Percentiles rank a stretch among this genome's conserved stretches.
phyloP scores from a whole-genome alignment of 1,140 invertebrate genomes.

The Choristoneura fumiferana region DNA sequence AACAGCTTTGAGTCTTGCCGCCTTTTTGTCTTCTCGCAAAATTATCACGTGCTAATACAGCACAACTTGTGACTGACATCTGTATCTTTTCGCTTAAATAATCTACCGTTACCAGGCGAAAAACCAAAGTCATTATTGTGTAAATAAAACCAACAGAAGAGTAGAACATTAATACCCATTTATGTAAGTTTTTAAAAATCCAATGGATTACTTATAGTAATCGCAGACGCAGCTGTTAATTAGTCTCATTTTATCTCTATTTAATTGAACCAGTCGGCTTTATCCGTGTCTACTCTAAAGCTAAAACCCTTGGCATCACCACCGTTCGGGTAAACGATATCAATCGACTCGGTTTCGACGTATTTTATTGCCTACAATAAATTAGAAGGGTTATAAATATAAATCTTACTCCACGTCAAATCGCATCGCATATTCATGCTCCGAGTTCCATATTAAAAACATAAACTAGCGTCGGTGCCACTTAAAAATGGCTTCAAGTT shows the following conservation, averaged over 20 bases:
- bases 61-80: neutral
- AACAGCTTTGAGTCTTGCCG: conserved; percentile 50
- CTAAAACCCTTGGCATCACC: conserved; percentile 14
- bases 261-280: conserved; percentile 3
- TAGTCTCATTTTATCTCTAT: neutral
- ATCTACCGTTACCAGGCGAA: too few species aligned
- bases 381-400: conserved; percentile 67
- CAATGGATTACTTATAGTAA: too few species aligned
- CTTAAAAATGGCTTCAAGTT: conserved; percentile 21
- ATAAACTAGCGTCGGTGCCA: conserved; percentile 39
- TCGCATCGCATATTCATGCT: conserved; percentile 63
- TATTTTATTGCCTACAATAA: conserved; percentile 64
- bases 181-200: too few species aligned
- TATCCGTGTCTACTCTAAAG: conserved; percentile 21
- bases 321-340: conserved; percentile 32
- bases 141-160: too few species aligned
- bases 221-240: neutral
- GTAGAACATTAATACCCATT: too few species aligned
- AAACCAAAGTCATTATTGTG: too few species aligned
- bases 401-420: conserved; percentile 68
- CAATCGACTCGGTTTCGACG: conserved; percentile 49
- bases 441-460: conserved; percentile 44
- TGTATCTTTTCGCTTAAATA: neutral
- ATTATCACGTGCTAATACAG: conserved; percentile 50
- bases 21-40: conserved; percentile 55